Conservation (phyloP, 2,113 vertebrate species). For the Etheostoma cragini region DNA sequence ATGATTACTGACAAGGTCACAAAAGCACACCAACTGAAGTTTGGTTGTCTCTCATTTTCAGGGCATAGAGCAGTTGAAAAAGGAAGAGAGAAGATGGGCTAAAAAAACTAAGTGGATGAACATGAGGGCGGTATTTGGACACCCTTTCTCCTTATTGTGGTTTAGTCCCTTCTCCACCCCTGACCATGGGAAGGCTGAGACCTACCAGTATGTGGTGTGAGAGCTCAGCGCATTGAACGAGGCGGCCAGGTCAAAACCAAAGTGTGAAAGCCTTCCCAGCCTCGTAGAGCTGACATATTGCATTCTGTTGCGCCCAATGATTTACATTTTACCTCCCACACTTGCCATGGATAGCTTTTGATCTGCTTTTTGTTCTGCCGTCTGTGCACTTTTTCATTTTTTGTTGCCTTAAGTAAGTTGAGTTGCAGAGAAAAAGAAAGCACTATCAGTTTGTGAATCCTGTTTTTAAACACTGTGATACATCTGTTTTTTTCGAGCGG, state of each 20-base stretch:
- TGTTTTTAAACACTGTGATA: slow-evolving; percentile 68
- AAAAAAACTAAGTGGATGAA: slow-evolving; percentile 99
- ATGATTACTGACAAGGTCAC: slow-evolving; percentile 35
- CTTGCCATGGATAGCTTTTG: slow-evolving; percentile 51
- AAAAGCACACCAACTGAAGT: slow-evolving; percentile 79
- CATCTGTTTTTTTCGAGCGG: slow-evolving; percentile 28
- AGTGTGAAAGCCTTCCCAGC: slow-evolving; percentile 43
- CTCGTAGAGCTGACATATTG: slow-evolving; percentile 29
- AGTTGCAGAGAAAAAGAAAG: slow-evolving; percentile 79
- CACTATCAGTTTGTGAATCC: slow-evolving; percentile 47
- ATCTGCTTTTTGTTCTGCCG: slow-evolving; percentile 65
- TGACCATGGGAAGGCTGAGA: slow-evolving; percentile 98
- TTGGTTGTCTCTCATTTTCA: slow-evolving; percentile 96
- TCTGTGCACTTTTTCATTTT: slow-evolving; percentile 37
- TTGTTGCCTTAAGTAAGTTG: slow-evolving; percentile 54
- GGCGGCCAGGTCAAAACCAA: slow-evolving; percentile 32
- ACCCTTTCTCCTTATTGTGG: slow-evolving; percentile 99
- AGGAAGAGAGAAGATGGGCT: slow-evolving; percentile 99
- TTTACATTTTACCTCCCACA: slow-evolving; percentile 46
- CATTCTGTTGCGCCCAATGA: slow-evolving; percentile 14
- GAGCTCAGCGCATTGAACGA: slow-evolving; percentile 80
- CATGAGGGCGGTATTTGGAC: slow-evolving; percentile 99
- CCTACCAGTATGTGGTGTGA: slow-evolving; percentile 99
- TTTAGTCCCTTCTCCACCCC: slow-evolving; percentile 98
- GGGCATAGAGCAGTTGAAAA: slow-evolving; percentile 99